Evolutionary conservation across 2,797 vertebrate genomes (phyloP).

Genomic region (Gambusia yucatana): DNA sequence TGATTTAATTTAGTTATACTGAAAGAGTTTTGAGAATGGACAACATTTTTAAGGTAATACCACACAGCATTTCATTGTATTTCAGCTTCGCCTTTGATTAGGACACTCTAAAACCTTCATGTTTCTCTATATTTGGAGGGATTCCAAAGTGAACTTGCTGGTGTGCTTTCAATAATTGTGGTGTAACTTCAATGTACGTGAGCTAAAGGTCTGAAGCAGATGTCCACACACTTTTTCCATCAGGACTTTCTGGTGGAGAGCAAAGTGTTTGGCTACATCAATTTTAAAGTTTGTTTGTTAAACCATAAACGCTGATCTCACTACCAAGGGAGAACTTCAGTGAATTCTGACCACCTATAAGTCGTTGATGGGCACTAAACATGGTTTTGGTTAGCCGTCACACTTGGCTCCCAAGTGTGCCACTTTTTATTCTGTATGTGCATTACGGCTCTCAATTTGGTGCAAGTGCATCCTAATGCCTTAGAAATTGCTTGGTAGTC

Average conservation of each 20-base stretch:
- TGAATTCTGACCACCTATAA: too few relatives aligned
- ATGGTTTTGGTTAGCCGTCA: too few relatives aligned
- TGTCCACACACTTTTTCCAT: not conserved
- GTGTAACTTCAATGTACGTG: not conserved
- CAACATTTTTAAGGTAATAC: not conserved
- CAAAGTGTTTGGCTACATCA: not conserved
- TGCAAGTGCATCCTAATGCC: not conserved
- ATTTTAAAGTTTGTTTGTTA: not conserved
- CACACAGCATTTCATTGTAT: not conserved
- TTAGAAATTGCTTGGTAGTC: not conserved
- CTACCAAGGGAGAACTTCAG: too few relatives aligned
- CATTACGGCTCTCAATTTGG: not conserved
- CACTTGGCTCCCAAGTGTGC: too few relatives aligned
- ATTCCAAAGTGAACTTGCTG: not conserved
- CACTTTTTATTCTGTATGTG: too few relatives aligned
- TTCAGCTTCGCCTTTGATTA: not conserved
- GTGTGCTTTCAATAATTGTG: not conserved
- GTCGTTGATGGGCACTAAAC: too few relatives aligned
- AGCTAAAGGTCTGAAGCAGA: not conserved
- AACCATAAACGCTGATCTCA: too few relatives aligned
- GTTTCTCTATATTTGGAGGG: not conserved
- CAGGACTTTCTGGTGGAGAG: not conserved
- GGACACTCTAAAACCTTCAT: not conserved
- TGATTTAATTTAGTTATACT: not conserved
- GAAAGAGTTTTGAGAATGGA: not conserved